phyloP scores from a whole-genome alignment of 2,797 vertebrate genomes.

The Mycteria americana region DNA sequence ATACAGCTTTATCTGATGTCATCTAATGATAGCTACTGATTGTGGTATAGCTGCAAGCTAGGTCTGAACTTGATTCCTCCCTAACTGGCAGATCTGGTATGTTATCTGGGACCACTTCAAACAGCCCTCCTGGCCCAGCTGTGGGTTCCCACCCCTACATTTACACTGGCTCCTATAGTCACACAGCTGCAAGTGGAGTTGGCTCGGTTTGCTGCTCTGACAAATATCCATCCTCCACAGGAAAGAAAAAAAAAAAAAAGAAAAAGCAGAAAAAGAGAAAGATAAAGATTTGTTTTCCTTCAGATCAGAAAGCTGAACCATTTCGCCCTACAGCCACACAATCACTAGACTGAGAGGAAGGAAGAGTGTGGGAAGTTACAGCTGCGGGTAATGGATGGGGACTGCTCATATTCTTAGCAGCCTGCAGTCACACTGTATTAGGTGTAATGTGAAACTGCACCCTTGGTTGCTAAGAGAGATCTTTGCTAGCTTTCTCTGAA shows the following conservation, averaged over 20 bases:
- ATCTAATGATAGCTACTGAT: background rate
- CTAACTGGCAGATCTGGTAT: background rate
- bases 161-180: background rate
- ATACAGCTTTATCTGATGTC: background rate
- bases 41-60: slow-evolving; percentile 1
- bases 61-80: slow-evolving; percentile 9
- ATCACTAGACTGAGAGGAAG: background rate
- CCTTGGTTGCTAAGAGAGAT: slow-evolving; percentile 52
- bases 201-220: background rate
- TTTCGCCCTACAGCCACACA: background rate
- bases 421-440: slow-evolving; percentile 35
- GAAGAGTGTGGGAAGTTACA: slow-evolving; percentile 47
- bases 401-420: slow-evolving; percentile 36
- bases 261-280: background rate
- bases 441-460: slow-evolving; percentile 43
- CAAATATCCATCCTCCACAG: background rate
- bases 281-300: background rate
- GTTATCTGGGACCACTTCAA: slow-evolving; percentile 27
- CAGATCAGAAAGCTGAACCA: background rate
- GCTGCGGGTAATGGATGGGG: slow-evolving; percentile 6
- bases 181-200: background rate
- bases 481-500: slow-evolving; percentile 11
- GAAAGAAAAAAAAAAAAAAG: background rate
- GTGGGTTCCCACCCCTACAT: background rate
- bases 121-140: background rate